Conservation (phyloP, 2,888 invertebrate species). For the Formica aserva region DNA sequence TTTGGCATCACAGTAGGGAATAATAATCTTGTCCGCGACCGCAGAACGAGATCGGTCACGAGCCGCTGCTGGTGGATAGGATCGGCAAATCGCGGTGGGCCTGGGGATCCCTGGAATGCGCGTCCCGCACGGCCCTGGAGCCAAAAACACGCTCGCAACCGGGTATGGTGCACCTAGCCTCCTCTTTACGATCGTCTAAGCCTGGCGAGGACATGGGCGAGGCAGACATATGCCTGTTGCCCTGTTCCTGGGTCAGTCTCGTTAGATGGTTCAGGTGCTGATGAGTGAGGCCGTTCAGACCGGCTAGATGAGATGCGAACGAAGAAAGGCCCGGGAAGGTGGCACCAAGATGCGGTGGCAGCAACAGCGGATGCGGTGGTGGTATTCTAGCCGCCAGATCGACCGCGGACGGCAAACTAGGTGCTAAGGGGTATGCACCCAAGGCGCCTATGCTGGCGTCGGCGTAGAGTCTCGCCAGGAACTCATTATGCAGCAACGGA, state of each 20-base stretch:
- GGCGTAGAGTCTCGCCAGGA: conserved; percentile 92
- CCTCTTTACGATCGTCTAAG: conserved; percentile 85
- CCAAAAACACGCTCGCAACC: conserved; percentile 93
- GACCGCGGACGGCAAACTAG: conserved; percentile 82
- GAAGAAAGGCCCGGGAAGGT: conserved; percentile 87
- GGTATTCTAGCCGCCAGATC: conserved; percentile 85
- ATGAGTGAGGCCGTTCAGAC: conserved; percentile 86
- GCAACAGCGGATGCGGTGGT: conserved; percentile 88
- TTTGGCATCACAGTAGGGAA: conserved; percentile 83
- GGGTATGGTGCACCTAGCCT: conserved; percentile 91
- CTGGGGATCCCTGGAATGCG: conserved; percentile 88
- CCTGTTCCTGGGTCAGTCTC: conserved; percentile 78
- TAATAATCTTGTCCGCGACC: conserved; percentile 75
- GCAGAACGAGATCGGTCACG: conserved; percentile 83
- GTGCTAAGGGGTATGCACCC: conserved; percentile 85
- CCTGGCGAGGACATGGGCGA: conserved; percentile 76
- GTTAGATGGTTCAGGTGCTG: conserved; percentile 82
- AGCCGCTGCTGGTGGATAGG: conserved; percentile 80
- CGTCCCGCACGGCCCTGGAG: conserved; percentile 92
- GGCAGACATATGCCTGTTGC: conserved; percentile 77
- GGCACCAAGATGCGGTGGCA: conserved; percentile 88
- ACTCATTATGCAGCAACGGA: conserved; percentile 91
- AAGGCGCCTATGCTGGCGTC: conserved; percentile 87
- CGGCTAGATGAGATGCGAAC: conserved; percentile 83
- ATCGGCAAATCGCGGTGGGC: conserved; percentile 82